Conservation (phyloP, 2,797 vertebrate genomes). For the Parauchenoglanis ngamensis region DNA sequence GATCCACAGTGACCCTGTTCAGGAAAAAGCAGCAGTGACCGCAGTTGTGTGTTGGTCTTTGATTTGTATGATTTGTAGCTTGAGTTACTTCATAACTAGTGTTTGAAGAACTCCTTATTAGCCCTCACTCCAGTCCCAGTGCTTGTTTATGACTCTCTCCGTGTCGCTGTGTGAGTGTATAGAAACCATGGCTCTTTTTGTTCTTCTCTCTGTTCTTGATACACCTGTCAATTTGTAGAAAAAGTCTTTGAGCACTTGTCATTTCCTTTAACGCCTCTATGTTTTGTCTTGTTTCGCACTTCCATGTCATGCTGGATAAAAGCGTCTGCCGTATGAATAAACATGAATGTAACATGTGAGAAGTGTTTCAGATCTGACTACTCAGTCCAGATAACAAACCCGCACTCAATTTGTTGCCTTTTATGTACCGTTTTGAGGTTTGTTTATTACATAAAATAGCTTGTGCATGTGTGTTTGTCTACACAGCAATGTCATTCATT, state of each 20-base stretch:
- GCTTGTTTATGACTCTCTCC: neutral
- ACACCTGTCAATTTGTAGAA: neutral
- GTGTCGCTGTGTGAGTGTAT: neutral
- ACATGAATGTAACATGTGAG: neutral
- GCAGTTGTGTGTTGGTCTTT: neutral
- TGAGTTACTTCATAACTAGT: neutral
- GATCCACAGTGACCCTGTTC: no score
- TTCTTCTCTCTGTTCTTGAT: neutral
- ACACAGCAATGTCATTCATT: neutral
- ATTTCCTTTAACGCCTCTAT: conserved; percentile 1
- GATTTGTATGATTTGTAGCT: neutral
- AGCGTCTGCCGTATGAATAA: neutral
- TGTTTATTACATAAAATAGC: neutral
- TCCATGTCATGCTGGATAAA: neutral
- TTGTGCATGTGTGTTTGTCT: neutral
- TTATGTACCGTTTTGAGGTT: neutral
- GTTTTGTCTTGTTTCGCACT: neutral
- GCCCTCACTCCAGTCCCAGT: neutral
- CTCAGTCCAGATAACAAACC: neutral
- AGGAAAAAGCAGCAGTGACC: no score
- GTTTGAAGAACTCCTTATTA: neutral
- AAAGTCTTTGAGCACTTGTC: neutral
- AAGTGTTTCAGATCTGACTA: neutral
- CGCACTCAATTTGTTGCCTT: neutral
- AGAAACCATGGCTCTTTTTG: neutral